Evolutionary conservation across 2,113 vertebrate genomes (phyloP).

Genomic region (Lates calcarifer): DNA sequence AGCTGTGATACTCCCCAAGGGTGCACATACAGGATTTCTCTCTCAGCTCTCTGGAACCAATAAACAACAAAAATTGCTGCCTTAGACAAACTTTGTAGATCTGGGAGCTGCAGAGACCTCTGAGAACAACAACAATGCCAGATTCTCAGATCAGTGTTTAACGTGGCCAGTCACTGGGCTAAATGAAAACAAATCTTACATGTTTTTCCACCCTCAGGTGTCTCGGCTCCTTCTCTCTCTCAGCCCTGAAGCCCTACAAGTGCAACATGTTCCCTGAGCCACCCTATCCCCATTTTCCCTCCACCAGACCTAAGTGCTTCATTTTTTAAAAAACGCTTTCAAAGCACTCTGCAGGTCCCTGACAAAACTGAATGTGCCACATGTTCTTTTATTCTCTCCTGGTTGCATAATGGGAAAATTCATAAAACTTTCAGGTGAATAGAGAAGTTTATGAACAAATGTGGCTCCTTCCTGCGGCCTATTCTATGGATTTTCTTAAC

Average conservation of each 20-base stretch:
- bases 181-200: slow-evolving; percentile 48
- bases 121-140: slow-evolving; percentile 47
- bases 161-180: background rate
- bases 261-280: slow-evolving; percentile 10
- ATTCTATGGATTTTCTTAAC: slow-evolving; percentile 29
- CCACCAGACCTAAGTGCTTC: slow-evolving; percentile 17
- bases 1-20: slow-evolving; percentile 50
- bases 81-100: slow-evolving; percentile 58
- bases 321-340: slow-evolving; percentile 43
- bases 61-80: slow-evolving; percentile 59
- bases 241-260: background rate
- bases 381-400: slow-evolving; percentile 38
- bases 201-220: slow-evolving; percentile 29
- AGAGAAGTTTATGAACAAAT: slow-evolving; percentile 24
- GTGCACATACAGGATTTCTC: slow-evolving; percentile 47
- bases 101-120: slow-evolving; percentile 28
- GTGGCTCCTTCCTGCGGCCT: slow-evolving; percentile 13
- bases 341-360: slow-evolving; percentile 37
- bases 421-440: slow-evolving; percentile 20
- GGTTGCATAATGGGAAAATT: slow-evolving; percentile 43
- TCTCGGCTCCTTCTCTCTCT: background rate
- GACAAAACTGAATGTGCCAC: slow-evolving; percentile 41
- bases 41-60: slow-evolving; percentile 50
- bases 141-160: slow-evolving; percentile 30
- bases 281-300: background rate